These are phyloP conservation scores for Dicycla oo DNA, from an alignment of 2,888 invertebrate species.

Conservation along the genomic window DNA sequence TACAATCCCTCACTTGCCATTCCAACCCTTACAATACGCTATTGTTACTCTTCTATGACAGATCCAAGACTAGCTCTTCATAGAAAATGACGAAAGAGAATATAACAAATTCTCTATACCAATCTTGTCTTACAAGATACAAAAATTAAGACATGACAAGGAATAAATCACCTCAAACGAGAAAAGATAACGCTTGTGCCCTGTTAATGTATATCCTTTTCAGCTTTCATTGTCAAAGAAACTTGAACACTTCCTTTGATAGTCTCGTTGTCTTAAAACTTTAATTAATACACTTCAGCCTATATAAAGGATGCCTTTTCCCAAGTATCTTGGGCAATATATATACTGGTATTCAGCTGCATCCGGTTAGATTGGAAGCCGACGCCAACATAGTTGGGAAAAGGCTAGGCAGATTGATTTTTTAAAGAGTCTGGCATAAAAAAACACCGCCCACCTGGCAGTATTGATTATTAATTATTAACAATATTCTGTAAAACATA, in stretches of 20 bases:
- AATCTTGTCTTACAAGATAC: background rate
- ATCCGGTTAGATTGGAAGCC: too few species aligned
- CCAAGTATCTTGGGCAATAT: too few species aligned
- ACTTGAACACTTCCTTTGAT: slow-evolving; percentile 48
- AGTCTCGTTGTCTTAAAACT: slow-evolving; percentile 41
- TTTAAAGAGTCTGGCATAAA: too few species aligned
- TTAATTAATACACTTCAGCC: slow-evolving; percentile 30
- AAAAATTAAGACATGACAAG: slow-evolving; percentile 3
- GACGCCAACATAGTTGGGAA: too few species aligned
- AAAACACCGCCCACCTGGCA: too few species aligned
- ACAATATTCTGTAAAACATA: too few species aligned
- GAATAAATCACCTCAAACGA: slow-evolving; percentile 20
- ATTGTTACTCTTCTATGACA: background rate
- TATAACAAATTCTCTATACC: background rate
- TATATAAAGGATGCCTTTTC: slow-evolving; percentile 16
- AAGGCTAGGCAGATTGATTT: too few species aligned
- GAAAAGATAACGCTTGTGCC: slow-evolving; percentile 24
- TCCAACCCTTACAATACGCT: background rate
- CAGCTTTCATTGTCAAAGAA: slow-evolving; percentile 54
- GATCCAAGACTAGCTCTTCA: background rate
- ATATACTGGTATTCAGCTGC: too few species aligned
- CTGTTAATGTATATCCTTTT: slow-evolving; percentile 52
- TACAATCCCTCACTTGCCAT: too few species aligned
- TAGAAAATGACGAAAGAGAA: background rate
- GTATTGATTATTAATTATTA: too few species aligned